phyloP scores from a whole-genome alignment of 2,113 vertebrate genomes.

The Columba livia region DNA sequence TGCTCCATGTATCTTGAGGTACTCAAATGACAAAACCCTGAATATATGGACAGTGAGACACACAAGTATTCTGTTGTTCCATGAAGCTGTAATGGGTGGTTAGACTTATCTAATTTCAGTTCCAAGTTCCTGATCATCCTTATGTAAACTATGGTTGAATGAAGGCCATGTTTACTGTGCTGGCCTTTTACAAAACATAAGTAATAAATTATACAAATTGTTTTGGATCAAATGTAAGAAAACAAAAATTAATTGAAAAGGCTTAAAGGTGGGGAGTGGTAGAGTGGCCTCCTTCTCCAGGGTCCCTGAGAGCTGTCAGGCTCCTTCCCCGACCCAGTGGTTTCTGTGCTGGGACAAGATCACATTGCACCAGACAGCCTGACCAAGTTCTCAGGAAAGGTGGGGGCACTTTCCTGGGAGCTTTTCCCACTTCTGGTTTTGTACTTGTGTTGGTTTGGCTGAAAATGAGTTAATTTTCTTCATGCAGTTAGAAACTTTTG shows the following conservation, averaged over 20 bases:
- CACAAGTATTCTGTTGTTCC: background rate
- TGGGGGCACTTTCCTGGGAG: background rate
- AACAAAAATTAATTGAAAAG: background rate
- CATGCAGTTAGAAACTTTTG: no score
- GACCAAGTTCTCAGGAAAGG: background rate
- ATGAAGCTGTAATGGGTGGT: background rate
- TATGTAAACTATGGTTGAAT: background rate
- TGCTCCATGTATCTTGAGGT: background rate
- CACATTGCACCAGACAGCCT: background rate
- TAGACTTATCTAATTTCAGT: background rate
- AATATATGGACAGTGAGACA: background rate
- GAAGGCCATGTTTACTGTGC: background rate
- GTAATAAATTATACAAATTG: background rate
- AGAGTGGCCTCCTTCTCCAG: background rate
- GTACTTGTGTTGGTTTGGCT: no score
- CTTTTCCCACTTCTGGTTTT: background rate
- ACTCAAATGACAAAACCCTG: background rate
- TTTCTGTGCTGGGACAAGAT: background rate
- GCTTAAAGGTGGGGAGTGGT: background rate
- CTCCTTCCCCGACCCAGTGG: background rate
- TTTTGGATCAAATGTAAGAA: background rate
- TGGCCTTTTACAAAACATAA: background rate
- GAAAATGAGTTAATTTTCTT: no score
- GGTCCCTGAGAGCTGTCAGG: background rate
- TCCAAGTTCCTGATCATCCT: background rate